phyloP scores from a whole-genome alignment of 1,140 invertebrate genomes.

The Magallana angulata region DNA sequence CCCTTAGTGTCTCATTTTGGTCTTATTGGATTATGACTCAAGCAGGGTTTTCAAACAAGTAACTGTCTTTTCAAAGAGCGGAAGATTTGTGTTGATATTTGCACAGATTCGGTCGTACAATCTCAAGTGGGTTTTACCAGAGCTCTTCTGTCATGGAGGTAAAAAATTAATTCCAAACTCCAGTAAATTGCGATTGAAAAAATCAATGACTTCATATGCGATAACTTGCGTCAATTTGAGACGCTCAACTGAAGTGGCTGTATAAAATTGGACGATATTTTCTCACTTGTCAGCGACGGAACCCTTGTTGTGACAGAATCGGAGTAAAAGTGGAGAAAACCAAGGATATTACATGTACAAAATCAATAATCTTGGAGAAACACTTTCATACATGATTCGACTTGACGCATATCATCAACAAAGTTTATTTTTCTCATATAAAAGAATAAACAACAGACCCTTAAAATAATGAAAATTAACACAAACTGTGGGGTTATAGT shows the following conservation, averaged over 20 bases:
- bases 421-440: too few relatives aligned
- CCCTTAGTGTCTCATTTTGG: background rate
- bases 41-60: constrained; percentile 21
- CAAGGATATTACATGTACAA: background rate
- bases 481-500: too few relatives aligned
- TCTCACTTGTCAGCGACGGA: constrained; percentile 10
- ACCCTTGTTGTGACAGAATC: constrained; percentile 26
- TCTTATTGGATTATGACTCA: background rate
- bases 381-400: background rate
- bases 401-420: too few relatives aligned
- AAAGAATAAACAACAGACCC: too few relatives aligned
- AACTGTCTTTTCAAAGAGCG: constrained; percentile 3
- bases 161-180: constrained; percentile 12
- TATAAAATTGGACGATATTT: constrained; percentile 15
- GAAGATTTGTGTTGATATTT: constrained; percentile 1
- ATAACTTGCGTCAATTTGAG: constrained; percentile 23
- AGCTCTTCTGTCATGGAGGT: background rate
- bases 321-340: background rate
- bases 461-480: too few relatives aligned
- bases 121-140: background rate
- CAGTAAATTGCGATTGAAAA: constrained; percentile 22
- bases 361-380: background rate
- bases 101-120: background rate
- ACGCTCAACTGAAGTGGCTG: constrained; percentile 25
- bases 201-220: constrained; percentile 28